Percentiles rank a stretch among this genome's conserved stretches.
Conservation (phyloP, 2,113 vertebrate species). For the Lycaon pictus region DNA sequence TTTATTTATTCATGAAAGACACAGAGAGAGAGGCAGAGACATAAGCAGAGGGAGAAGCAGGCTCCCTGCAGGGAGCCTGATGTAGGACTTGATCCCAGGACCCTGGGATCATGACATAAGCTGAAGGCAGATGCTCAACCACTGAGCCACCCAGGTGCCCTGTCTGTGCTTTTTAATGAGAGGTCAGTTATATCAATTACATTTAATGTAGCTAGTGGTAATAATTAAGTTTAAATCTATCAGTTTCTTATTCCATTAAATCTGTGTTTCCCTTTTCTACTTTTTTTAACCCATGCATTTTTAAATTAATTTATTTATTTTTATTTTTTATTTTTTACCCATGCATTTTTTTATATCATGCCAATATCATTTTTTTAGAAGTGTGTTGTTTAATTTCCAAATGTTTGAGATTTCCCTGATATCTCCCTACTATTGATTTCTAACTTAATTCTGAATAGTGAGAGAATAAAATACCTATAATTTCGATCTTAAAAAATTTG, state of each 20-base stretch:
- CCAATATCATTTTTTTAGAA: neutral
- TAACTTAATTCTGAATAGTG: neutral
- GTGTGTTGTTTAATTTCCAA: neutral
- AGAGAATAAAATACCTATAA: neutral
- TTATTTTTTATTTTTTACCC: neutral
- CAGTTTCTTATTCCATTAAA: neutral
- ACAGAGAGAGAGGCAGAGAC: too few relatives aligned
- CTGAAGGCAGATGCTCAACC: too few relatives aligned
- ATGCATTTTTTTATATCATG: too few relatives aligned
- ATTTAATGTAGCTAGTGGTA: neutral
- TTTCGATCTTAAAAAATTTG: neutral
- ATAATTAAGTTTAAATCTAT: neutral
- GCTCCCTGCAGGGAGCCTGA: too few relatives aligned
- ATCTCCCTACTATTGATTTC: neutral
- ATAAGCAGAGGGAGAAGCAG: too few relatives aligned
- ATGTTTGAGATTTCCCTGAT: neutral
- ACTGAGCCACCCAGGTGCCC: too few relatives aligned
- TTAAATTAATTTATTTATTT: neutral
- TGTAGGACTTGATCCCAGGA: too few relatives aligned
- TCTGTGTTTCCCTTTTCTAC: neutral
- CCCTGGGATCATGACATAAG: too few relatives aligned
- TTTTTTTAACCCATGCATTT: neutral
- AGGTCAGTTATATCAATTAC: neutral
- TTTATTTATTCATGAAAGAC: too few relatives aligned
- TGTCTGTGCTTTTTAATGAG: neutral